Conservation (phyloP, 2,888 invertebrate genomes). For the Agriotes lineatus region DNA sequence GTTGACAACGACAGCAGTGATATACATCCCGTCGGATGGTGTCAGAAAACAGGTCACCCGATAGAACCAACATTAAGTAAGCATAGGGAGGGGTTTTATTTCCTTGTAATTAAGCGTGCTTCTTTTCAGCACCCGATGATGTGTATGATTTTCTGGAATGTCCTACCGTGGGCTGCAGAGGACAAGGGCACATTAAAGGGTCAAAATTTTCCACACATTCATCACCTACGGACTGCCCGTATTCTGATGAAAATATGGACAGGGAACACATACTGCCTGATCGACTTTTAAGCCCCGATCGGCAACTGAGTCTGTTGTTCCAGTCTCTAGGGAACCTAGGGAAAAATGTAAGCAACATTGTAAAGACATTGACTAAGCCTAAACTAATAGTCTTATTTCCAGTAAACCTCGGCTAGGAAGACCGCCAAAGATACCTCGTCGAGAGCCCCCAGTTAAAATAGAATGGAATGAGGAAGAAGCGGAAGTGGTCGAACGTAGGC, state of each 20-base stretch:
- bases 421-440: slow-evolving; percentile 58
- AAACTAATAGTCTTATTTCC: not conserved
- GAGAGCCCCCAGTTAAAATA: slow-evolving; percentile 46
- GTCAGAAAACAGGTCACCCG: slow-evolving; percentile 88
- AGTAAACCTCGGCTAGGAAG: slow-evolving; percentile 60
- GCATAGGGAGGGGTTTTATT: slow-evolving; percentile 59
- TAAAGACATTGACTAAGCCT: too few species aligned
- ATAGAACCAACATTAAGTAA: slow-evolving; percentile 86
- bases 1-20: slow-evolving; percentile 91
- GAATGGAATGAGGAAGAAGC: slow-evolving; percentile 23
- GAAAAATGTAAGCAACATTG: slow-evolving; percentile 53
- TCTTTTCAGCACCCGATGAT: slow-evolving; percentile 75
- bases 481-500: slow-evolving; percentile 45
- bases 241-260: slow-evolving; percentile 72
- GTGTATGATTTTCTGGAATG: slow-evolving; percentile 75
- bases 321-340: slow-evolving; percentile 62
- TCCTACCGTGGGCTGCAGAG: slow-evolving; percentile 88
- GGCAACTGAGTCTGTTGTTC: slow-evolving; percentile 62
- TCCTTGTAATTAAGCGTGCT: too few species aligned
- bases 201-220: slow-evolving; percentile 81
- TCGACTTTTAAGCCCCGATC: slow-evolving; percentile 67
- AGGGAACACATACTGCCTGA: slow-evolving; percentile 67
- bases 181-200: slow-evolving; percentile 88
- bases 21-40: slow-evolving; percentile 94
- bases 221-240: slow-evolving; percentile 81